Evolutionary conservation across 2,888 invertebrate genomes (phyloP), one percentile per base, ranked within the genome.

Genomic region (Drosophila affinis): DNA sequence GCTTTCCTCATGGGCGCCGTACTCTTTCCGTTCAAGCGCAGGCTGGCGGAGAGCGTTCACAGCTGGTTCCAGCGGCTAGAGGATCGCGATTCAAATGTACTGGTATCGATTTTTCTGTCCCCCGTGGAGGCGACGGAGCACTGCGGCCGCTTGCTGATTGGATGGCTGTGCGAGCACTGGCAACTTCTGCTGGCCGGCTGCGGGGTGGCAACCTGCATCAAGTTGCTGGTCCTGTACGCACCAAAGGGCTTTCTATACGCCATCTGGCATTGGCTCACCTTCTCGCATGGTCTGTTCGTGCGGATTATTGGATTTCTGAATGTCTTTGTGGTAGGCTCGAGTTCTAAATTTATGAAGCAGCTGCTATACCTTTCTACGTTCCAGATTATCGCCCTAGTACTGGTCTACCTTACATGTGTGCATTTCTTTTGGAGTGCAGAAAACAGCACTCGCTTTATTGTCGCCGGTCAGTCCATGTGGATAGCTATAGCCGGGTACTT

Each of bases 1-100:
- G 98, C 99, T 0, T 93, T 98, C 63, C 93, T 99, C 39, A 97
- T 98, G 87, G 99, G 99, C n/a, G 98, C 98, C 0, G 96, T 98
- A 46, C 93, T 99, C n/a, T 98, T 98, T 92, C 99, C 99, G 0
- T 96, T 98, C 89, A 99, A 99, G 92, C 94, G 96, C 72, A 95
- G 94, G 62, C 92, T 98, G 51, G 95, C 97, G 0, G 95, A 95
- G 69, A 93, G 94, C 71, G 93, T 97, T 24, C 95, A 96, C 81
- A 94, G 94, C 77, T 98, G 98, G 98, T 95, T 97, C 89, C 93
- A 94, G 85, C 93, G 93, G 60, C 90, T 96, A 48, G 95, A 96
- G 87, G 93, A 94, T 70, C 93, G 94, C 0, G 93, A 94, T 73
- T 95, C 94, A 5, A 95, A 96, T 79, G 93, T 96, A 45, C 87